Evolutionary conservation across 1,140 invertebrate genomes (phyloP).

Genomic region (Bathynomus jamesi): DNA sequence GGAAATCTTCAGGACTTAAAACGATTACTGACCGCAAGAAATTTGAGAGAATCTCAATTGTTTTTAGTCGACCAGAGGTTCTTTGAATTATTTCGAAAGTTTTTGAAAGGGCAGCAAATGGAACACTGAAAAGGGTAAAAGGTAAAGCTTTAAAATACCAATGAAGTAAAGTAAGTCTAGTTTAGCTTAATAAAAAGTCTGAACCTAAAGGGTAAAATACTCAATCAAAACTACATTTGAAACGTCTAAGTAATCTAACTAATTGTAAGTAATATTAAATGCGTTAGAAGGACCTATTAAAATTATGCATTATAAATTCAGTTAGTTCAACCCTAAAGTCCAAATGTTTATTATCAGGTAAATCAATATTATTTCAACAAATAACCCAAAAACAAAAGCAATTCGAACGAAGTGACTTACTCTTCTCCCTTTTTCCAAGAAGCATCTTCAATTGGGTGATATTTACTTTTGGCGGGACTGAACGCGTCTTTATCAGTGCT

Average conservation of each 20-base stretch:
- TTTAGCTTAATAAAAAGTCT: not conserved
- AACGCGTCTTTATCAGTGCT: constrained; percentile 38
- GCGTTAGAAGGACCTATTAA: not conserved
- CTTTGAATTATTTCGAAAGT: constrained; percentile 88
- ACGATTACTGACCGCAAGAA: constrained; percentile 88
- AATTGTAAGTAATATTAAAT: not conserved
- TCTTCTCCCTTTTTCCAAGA: constrained; percentile 69
- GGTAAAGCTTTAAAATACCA: constrained; percentile 1
- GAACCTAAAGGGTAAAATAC: not conserved
- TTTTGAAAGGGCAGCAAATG: constrained; percentile 82
- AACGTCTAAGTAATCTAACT: not conserved
- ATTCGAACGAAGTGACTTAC: constrained; percentile 44
- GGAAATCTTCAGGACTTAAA: constrained; percentile 76
- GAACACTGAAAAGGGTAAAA: constrained; percentile 57
- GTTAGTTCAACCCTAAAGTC: no score
- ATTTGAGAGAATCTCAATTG: constrained; percentile 87
- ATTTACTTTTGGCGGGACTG: constrained; percentile 65
- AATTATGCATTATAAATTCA: no score
- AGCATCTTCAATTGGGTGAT: constrained; percentile 85
- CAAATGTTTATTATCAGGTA: no score
- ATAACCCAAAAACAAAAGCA: constrained; percentile 8
- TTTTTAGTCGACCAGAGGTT: constrained; percentile 80
- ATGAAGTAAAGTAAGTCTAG: not conserved
- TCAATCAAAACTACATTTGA: not conserved
- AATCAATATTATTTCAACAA: no score